A percentile compares a stretch with the other conserved stretches of the same genome.
Evolutionary conservation across 2,888 invertebrate genomes (phyloP).

Genomic region (Candidula unifasciata): DNA sequence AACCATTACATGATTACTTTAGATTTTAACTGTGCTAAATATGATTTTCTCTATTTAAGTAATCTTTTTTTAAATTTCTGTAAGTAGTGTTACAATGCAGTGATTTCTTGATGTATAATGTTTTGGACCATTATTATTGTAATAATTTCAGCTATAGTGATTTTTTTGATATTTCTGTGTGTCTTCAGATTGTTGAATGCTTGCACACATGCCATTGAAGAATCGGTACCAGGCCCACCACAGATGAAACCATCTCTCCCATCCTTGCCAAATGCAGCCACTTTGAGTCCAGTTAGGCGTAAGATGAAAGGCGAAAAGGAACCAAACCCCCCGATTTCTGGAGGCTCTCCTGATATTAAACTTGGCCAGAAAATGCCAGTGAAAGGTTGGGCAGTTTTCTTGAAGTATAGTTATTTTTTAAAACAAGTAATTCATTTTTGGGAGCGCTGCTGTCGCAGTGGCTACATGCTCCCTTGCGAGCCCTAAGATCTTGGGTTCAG

Average conservation of each 20-base stretch:
- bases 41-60: too few relatives aligned
- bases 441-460: too few relatives aligned
- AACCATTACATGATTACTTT: too few relatives aligned
- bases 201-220: slow-evolving; percentile 87
- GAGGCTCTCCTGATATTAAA: slow-evolving; percentile 62
- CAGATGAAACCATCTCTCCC: slow-evolving; percentile 81
- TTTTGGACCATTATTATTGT: neutral
- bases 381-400: slow-evolving; percentile 46
- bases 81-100: too few relatives aligned
- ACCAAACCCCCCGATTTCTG: slow-evolving; percentile 55
- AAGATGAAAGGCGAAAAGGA: slow-evolving; percentile 74
- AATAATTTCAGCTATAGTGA: neutral
- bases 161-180: neutral
- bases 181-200: slow-evolving; percentile 83
- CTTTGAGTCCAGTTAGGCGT: slow-evolving; percentile 78
- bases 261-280: slow-evolving; percentile 77
- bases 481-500: too few relatives aligned
- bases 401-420: neutral
- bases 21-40: too few relatives aligned
- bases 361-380: slow-evolving; percentile 60
- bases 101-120: neutral
- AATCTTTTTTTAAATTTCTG: too few relatives aligned
- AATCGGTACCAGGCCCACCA: slow-evolving; percentile 79
- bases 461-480: too few relatives aligned
- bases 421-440: too few relatives aligned